Percentiles rank a stretch among this genome's conserved stretches.
phyloP scores from a whole-genome alignment of 2,888 invertebrate genomes.

The Eurytoma californica region DNA sequence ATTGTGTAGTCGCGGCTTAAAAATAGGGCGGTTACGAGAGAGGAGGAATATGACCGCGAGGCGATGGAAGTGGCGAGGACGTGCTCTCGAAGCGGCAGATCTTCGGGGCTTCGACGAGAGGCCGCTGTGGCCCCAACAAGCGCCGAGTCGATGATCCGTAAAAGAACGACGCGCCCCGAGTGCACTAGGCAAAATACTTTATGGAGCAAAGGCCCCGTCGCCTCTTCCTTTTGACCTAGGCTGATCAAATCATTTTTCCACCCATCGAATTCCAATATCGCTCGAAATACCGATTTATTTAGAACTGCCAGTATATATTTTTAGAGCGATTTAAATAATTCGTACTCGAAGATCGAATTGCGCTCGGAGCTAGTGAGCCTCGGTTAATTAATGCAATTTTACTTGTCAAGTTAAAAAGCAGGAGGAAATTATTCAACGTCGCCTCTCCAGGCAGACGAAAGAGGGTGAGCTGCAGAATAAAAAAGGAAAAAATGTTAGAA shows the following conservation, averaged over 20 bases:
- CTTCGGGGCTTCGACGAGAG: not conserved
- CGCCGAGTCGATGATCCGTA: conserved; percentile 29
- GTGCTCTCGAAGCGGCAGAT: conserved; percentile 8
- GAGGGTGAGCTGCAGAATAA: not conserved
- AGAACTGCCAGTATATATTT: no score
- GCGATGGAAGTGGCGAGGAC: conserved; percentile 9
- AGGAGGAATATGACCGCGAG: not conserved
- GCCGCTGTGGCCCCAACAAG: conserved; percentile 11
- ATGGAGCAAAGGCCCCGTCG: not conserved
- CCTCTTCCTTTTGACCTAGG: no score
- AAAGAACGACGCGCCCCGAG: conserved; percentile 13
- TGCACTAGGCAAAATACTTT: conserved; percentile 25
- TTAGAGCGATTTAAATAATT: no score
- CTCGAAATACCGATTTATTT: no score
- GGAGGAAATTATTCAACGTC: conserved; percentile 29
- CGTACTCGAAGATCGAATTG: no score
- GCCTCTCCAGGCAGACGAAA: conserved; percentile 9
- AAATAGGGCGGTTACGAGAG: conserved; percentile 64
- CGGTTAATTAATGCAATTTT: no score
- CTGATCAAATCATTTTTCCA: no score
- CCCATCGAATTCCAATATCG: no score
- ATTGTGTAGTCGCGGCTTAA: conserved; percentile 63
- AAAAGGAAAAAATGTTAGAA: not conserved
- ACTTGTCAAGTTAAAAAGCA: not conserved
- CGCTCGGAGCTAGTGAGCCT: no score